phyloP scores from a whole-genome alignment of 2,888 invertebrate genomes.

The Saturnia pavonia region DNA sequence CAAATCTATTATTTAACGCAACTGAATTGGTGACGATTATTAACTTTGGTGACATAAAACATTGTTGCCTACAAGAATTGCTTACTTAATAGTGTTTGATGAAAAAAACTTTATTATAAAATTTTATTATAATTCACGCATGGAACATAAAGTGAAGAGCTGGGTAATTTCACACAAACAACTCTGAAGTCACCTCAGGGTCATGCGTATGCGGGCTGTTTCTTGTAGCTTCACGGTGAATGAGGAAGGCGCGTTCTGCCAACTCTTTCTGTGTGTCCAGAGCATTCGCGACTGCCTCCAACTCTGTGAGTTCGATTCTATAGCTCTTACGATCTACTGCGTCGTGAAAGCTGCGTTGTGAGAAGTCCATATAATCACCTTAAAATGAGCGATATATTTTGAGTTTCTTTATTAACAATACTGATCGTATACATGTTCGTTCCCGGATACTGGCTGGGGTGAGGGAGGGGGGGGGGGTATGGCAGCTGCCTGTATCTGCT shows the following conservation, averaged over 20 bases:
- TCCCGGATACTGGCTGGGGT: no score
- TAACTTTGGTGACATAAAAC: no score
- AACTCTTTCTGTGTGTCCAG: slow-evolving; percentile 89
- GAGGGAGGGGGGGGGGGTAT: no score
- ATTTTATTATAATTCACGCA: no score
- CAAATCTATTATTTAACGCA: no score
- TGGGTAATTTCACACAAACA: background rate
- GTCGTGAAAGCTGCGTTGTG: slow-evolving; percentile 58
- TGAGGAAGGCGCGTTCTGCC: slow-evolving; percentile 84
- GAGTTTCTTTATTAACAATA: no score
- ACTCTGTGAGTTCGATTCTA: slow-evolving; percentile 84
- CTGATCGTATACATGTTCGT: no score
- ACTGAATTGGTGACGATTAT: no score
- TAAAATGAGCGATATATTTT: background rate
- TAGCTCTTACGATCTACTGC: slow-evolving; percentile 52
- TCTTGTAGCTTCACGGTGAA: slow-evolving; percentile 84
- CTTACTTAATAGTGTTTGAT: no score
- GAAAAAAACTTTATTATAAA: no score
- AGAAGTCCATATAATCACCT: slow-evolving; percentile 74
- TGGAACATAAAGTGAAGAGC: background rate
- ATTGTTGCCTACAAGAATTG: no score
- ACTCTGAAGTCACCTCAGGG: slow-evolving; percentile 76
- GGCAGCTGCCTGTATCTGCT: no score
- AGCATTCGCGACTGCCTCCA: slow-evolving; percentile 87
- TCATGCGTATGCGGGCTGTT: slow-evolving; percentile 82